Percentiles rank a stretch among this genome's conserved stretches.
Evolutionary conservation across 2,797 vertebrate species (phyloP).

Genomic region (Sebastes minor): DNA sequence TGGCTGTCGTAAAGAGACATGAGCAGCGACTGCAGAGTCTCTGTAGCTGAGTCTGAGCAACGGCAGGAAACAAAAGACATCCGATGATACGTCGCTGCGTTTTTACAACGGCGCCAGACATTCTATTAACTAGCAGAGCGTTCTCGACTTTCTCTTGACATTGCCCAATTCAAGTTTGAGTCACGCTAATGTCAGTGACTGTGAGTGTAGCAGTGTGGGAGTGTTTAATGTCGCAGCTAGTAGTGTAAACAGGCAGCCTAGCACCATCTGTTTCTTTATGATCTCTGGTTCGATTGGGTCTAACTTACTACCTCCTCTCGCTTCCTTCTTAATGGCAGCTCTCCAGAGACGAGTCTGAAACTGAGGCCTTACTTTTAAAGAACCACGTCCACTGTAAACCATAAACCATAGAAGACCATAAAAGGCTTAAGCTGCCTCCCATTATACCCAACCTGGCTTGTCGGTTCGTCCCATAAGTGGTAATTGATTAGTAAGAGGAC

Average conservation of each 20-base stretch:
- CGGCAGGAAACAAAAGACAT: background rate
- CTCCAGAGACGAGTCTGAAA: conserved; percentile 36
- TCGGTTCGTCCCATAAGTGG: conserved; percentile 17
- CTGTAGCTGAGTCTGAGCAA: conserved; percentile 4
- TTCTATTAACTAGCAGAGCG: conserved; percentile 53
- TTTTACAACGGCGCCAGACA: conserved; percentile 28
- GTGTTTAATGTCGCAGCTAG: conserved; percentile 51
- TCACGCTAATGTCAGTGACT: conserved; percentile 52
- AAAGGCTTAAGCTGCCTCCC: conserved; percentile 35
- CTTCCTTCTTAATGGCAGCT: conserved; percentile 32
- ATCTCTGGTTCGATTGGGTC: conserved; percentile 49
- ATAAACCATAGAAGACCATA: background rate
- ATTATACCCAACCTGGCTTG: conserved; percentile 5
- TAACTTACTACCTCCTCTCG: conserved; percentile 14
- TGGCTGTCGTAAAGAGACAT: conserved; percentile 16
- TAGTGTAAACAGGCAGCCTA: conserved; percentile 56
- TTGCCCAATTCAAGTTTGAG: conserved; percentile 57
- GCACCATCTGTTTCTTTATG: conserved; percentile 67
- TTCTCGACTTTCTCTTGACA: conserved; percentile 71
- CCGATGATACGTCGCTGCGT: conserved; percentile 12
- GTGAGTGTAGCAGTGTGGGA: conserved; percentile 37
- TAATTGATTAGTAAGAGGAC: conserved; percentile 16
- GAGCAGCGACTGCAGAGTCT: background rate
- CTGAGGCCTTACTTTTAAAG: conserved; percentile 32
- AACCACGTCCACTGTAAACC: conserved; percentile 18